A percentile compares a stretch with the other conserved stretches of the same genome.
These are phyloP conservation scores for Pandemis corylana DNA, from an alignment of 2,888 invertebrate species.

Conservation along the genomic window DNA sequence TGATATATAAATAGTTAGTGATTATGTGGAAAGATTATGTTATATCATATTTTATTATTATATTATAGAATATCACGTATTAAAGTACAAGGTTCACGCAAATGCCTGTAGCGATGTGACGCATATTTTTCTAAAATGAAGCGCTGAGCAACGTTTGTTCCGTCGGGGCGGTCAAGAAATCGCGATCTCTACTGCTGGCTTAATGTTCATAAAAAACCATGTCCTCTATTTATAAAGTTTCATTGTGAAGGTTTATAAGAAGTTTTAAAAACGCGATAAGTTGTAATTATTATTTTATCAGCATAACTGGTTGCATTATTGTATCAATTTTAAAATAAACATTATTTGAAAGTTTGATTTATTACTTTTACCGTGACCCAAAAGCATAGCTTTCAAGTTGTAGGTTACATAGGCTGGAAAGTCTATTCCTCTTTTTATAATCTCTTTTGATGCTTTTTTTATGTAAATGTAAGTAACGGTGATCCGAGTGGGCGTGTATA, in stretches of 20 bases:
- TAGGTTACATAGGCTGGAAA: slow-evolving; percentile 29
- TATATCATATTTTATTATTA: slow-evolving; percentile 42
- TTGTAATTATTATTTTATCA: slow-evolving; percentile 12
- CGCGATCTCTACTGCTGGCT: slow-evolving; percentile 25
- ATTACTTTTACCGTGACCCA: slow-evolving; percentile 31
- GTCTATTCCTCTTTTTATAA: slow-evolving; percentile 36
- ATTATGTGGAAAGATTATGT: slow-evolving; percentile 41
- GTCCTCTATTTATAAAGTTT: neutral
- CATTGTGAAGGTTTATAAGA: slow-evolving; percentile 8
- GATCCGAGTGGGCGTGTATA: slow-evolving; percentile 24
- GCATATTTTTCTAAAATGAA: slow-evolving; percentile 29
- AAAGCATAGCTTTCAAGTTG: slow-evolving; percentile 38
- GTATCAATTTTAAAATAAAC: slow-evolving; percentile 25
- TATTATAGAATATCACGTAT: slow-evolving; percentile 38
- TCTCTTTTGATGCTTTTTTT: slow-evolving; percentile 21
- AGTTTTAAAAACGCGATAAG: slow-evolving; percentile 3
- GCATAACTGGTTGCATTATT: slow-evolving; percentile 18
- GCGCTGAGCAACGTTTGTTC: neutral
- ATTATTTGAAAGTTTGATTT: slow-evolving; percentile 23
- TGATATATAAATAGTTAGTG: slow-evolving; percentile 38
- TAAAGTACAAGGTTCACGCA: slow-evolving; percentile 34
- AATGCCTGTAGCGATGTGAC: slow-evolving; percentile 18
- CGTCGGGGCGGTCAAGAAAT: neutral
- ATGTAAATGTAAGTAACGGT: neutral
- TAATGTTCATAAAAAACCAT: neutral